Evolutionary conservation across 2,797 vertebrate species (phyloP).

Genomic region (Darevskia nairensis): DNA sequence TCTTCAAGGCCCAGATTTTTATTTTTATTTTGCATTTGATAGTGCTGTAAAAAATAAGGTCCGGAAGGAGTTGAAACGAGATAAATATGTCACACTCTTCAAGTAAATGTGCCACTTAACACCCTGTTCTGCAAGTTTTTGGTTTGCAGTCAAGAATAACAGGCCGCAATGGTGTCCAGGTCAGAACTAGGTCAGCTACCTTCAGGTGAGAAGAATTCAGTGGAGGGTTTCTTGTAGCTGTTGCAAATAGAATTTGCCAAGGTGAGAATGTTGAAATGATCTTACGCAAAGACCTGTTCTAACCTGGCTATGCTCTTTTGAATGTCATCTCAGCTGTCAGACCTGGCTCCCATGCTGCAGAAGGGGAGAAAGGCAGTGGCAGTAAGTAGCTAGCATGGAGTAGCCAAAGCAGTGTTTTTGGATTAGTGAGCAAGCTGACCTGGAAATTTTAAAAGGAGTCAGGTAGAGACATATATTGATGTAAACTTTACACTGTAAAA

Average conservation of each 20-base stretch:
- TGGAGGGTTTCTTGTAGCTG: neutral
- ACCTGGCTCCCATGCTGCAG: neutral
- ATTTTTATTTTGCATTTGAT: neutral
- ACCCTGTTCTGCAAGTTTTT: constrained; percentile 22
- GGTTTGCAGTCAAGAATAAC: neutral
- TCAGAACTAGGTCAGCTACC: constrained; percentile 9
- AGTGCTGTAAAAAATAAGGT: neutral
- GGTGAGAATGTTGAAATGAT: constrained; percentile 5
- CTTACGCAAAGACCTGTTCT: neutral
- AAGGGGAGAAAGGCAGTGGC: neutral
- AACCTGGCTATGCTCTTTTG: neutral
- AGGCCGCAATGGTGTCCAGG: neutral
- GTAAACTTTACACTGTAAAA: neutral
- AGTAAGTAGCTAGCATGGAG: neutral
- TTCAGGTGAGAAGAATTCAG: constrained; percentile 26
- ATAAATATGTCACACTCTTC: constrained; percentile 23
- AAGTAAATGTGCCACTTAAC: constrained; percentile 6
- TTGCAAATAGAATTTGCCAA: constrained; percentile 12
- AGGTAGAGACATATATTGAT: neutral
- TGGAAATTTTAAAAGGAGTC: neutral
- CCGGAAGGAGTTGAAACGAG: constrained; percentile 2
- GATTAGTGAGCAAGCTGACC: neutral
- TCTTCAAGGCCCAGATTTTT: neutral
- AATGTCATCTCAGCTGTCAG: neutral
- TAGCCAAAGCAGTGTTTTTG: neutral